Conservation (phyloP, 92 coral and sea anemone genomes). For the Epizoanthus scotinus region DNA sequence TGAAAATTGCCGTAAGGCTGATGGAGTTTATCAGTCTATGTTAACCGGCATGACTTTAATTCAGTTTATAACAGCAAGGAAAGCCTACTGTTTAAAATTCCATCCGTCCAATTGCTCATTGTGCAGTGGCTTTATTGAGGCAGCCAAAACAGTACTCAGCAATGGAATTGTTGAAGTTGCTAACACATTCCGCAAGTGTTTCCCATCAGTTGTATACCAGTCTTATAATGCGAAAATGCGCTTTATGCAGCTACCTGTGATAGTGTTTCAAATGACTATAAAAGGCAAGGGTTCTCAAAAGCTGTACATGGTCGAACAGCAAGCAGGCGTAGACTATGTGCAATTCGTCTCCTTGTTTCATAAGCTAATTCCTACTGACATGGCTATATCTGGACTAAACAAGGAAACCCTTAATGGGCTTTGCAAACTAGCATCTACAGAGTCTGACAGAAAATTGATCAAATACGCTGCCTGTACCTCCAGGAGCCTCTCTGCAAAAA, state of each 20-base stretch:
- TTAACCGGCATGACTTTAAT: conserved; percentile 16
- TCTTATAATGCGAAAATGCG: conserved; percentile 40
- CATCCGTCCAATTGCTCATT: no score
- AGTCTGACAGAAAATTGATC: conserved; percentile 47
- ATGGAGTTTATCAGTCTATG: conserved; percentile 41
- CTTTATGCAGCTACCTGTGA: conserved; percentile 61
- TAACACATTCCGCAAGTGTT: conserved; percentile 36
- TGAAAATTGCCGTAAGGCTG: conserved; percentile 13
- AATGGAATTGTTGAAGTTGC: conserved; percentile 28
- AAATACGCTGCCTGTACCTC: conserved; percentile 64
- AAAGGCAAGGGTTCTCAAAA: conserved; percentile 55
- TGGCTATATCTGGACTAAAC: background rate
- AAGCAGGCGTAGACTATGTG: conserved; percentile 50
- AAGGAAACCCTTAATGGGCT: conserved; percentile 51
- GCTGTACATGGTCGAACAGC: conserved; percentile 40
- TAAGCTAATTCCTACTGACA: conserved; percentile 33
- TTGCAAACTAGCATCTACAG: conserved; percentile 54
- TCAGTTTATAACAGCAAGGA: conserved; percentile 22
- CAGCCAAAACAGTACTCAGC: no score
- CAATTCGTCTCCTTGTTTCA: conserved; percentile 44
- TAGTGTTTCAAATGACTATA: conserved; percentile 32
- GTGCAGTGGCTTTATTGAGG: no score
- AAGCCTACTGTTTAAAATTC: no score
- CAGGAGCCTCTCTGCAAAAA: conserved; percentile 41
- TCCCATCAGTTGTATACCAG: conserved; percentile 24